phyloP scores from a whole-genome alignment of 2,113 vertebrate species.

The Amia ocellicauda region DNA sequence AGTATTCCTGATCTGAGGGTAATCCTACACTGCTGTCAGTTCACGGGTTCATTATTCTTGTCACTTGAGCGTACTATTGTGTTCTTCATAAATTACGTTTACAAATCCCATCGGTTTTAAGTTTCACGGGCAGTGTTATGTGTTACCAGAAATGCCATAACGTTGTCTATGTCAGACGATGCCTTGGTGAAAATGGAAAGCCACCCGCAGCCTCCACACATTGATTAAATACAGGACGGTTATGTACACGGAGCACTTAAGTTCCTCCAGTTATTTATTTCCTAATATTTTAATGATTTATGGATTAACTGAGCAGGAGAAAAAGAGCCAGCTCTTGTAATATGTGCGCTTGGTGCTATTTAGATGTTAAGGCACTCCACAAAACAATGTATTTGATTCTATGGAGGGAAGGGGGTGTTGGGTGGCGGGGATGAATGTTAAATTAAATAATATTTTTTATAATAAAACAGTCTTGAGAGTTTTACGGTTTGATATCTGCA shows the following conservation, averaged over 20 bases:
- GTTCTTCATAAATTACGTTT: not conserved
- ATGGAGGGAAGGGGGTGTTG: too few relatives aligned
- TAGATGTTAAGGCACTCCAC: not conserved
- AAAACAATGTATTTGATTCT: slow-evolving; percentile 29
- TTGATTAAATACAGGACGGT: slow-evolving; percentile 22
- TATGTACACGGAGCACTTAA: slow-evolving; percentile 15
- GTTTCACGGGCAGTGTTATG: not conserved
- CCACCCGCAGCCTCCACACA: slow-evolving; percentile 7
- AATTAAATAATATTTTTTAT: too few relatives aligned
- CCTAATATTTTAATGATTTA: slow-evolving; percentile 32
- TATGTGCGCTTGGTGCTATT: slow-evolving; percentile 4
- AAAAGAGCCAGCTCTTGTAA: slow-evolving; percentile 18
- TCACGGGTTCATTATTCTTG: not conserved
- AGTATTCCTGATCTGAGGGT: not conserved
- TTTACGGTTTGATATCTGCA: too few relatives aligned
- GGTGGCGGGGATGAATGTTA: too few relatives aligned
- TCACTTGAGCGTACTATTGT: not conserved
- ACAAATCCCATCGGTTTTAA: not conserved
- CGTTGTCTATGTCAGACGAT: not conserved
- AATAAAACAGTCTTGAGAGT: too few relatives aligned
- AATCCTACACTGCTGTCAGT: not conserved
- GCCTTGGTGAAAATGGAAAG: slow-evolving; percentile 8
- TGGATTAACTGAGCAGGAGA: slow-evolving; percentile 16
- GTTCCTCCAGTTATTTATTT: slow-evolving; percentile 26
- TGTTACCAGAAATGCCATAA: slow-evolving; percentile 9